phyloP scores from a whole-genome alignment of 2,113 vertebrate genomes.

The Anas platyrhynchos region DNA sequence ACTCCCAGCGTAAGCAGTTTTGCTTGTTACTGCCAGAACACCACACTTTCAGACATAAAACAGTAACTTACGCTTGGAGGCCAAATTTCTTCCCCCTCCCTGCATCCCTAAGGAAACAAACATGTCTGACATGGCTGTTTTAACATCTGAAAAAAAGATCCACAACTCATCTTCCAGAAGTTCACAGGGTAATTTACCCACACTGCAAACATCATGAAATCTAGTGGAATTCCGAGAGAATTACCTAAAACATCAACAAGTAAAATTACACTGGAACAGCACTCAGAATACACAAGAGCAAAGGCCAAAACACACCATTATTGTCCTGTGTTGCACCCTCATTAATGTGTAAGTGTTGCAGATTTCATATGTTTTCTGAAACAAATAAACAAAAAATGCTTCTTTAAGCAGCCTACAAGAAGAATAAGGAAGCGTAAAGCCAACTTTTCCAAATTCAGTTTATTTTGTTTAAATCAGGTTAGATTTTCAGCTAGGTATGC shows the following conservation, averaged over 20 bases:
- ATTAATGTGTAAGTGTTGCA: conserved; percentile 54
- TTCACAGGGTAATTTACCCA: not conserved
- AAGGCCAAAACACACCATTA: conserved; percentile 45
- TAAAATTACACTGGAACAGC: not conserved
- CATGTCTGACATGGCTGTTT: not conserved
- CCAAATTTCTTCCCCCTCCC: not conserved
- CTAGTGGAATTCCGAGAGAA: conserved; percentile 5
- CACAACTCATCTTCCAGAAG: not conserved
- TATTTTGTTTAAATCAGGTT: not conserved
- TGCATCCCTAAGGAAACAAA: not conserved
- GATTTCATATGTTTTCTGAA: conserved; percentile 52
- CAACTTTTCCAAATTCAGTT: not conserved
- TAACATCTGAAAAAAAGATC: not conserved
- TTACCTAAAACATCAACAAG: conserved; percentile 39
- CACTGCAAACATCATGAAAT: not conserved
- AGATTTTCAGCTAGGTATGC: not conserved
- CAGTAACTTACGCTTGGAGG: not conserved
- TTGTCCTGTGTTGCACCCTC: conserved; percentile 54
- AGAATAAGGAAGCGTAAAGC: conserved; percentile 12
- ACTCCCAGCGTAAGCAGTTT: conserved; percentile 40
- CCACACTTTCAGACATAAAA: not conserved
- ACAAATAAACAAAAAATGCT: conserved; percentile 1
- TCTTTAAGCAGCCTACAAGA: conserved; percentile 47
- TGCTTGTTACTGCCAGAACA: conserved; percentile 12
- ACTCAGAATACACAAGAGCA: conserved; percentile 22